Base-by-base conservation (phyloP, 2,113 vertebrate species). In the Nestor notabilis region DNA sequence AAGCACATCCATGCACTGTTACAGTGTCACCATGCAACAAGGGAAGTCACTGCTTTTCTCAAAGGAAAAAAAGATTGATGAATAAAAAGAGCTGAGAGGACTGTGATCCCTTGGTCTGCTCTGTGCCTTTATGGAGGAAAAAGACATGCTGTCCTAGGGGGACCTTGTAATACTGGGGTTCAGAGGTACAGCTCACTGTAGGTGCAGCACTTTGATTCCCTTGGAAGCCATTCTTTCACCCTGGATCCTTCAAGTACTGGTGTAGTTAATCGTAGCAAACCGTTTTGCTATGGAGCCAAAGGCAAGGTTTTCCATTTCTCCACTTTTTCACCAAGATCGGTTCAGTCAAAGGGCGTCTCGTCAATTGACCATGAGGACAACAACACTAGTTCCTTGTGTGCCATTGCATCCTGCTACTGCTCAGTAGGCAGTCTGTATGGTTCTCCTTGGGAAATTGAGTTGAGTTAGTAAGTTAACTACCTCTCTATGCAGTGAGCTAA, bases 31-130 rank as follows among this genome's bases (percentile, higher is more conserved):
- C 21, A 0, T 19, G 29, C 4, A 35, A 21, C 17, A 7, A 23
- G 21, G 25, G 17, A 87, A 76, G 20, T 76, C 29, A 49, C 41
- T 39, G 70, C 39, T 65, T 70, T 79, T 76, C 56, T 20, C 69
- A 27, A 0, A 2, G 14, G 5, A 29, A 63, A 68, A 83, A 31
- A 72, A 44, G 4, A 50, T 2, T 10, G 27, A 52, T 39, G 0
- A 5, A 46, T 35, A 88, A 7, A 28, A 41, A 29, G 2, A n/a
- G 24, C 19, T 39, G 27, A 10, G 3, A 17, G 13, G 18, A 3
- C 7, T 44, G 10, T 5, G 17, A 33, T 69, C 41, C 6, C 17
- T 4, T 28, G 19, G 41, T 11, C 7, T 76, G 28, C 29, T 72
- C 53, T 31, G 19, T 28, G 28, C 17, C 23, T 77, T 52, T 56